Conservation (phyloP, 2,797 vertebrate genomes). For the Poecilia picta region DNA sequence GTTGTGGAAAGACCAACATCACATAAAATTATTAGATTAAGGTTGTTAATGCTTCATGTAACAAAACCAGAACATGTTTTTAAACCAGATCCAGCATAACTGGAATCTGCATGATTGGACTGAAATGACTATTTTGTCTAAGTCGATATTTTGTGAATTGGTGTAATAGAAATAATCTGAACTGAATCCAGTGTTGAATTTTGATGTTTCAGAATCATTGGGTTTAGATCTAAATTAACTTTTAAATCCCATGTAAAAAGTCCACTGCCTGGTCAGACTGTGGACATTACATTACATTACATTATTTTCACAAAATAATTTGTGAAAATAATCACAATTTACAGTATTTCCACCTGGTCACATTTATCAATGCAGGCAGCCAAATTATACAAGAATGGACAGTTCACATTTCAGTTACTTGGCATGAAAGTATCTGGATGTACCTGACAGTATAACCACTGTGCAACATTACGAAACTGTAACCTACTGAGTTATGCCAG, state of each 20-base stretch:
- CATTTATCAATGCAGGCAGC: neutral
- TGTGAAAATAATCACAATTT: neutral
- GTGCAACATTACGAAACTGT: neutral
- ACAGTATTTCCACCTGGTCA: neutral
- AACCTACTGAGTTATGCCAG: neutral
- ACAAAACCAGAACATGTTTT: neutral
- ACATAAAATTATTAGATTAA: neutral
- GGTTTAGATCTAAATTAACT: neutral
- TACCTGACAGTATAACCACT: neutral
- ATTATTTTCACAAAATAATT: too few species aligned
- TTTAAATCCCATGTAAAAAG: neutral
- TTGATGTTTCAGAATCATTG: neutral
- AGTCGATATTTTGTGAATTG: neutral
- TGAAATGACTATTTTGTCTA: neutral
- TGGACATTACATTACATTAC: too few species aligned
- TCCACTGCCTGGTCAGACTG: neutral
- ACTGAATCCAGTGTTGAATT: neutral
- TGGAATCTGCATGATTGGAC: neutral
- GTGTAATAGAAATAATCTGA: neutral
- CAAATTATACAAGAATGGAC: neutral
- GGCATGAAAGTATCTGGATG: neutral
- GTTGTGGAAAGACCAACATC: neutral
- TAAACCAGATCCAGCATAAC: neutral
- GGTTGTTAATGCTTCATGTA: neutral
- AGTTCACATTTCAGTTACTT: neutral